These are phyloP conservation scores for Belgica antarctica DNA, from an alignment of 2,888 invertebrate genomes.

Conservation along the genomic window DNA sequence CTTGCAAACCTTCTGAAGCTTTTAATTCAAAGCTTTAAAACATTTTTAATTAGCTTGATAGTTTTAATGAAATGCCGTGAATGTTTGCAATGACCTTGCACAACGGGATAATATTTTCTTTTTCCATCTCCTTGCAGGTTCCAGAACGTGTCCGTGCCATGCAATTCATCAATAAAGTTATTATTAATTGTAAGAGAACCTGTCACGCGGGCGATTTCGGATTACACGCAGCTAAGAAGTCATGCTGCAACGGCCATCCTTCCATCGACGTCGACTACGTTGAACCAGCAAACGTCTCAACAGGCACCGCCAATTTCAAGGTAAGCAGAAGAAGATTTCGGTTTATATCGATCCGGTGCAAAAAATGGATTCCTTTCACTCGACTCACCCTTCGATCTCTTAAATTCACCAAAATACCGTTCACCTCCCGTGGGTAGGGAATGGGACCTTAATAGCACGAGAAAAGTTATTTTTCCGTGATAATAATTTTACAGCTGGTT, in stretches of 20 bases:
- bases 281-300: constrained; percentile 50
- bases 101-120: too few species aligned
- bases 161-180: constrained; percentile 88
- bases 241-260: constrained; percentile 75
- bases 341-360: constrained; percentile 26
- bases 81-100: too few species aligned
- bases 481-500: constrained; percentile 27
- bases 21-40: too few species aligned
- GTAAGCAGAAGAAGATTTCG: constrained; percentile 45
- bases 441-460: background rate
- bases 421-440: too few species aligned
- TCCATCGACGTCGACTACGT: constrained; percentile 51
- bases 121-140: too few species aligned
- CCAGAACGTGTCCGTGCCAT: constrained; percentile 91
- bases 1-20: too few species aligned
- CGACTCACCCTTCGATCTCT: too few species aligned
- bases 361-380: too few species aligned
- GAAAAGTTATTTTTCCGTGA: background rate
- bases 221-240: constrained; percentile 89
- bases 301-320: constrained; percentile 46
- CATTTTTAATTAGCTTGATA: too few species aligned
- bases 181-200: constrained; percentile 94
- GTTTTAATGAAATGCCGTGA: too few species aligned
- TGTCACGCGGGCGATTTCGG: constrained; percentile 91
- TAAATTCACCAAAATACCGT: too few species aligned